A percentile compares a stretch with the other conserved stretches of the same genome.
Conservation (phyloP, 2,797 vertebrate species). For the Cygnus olor region DNA sequence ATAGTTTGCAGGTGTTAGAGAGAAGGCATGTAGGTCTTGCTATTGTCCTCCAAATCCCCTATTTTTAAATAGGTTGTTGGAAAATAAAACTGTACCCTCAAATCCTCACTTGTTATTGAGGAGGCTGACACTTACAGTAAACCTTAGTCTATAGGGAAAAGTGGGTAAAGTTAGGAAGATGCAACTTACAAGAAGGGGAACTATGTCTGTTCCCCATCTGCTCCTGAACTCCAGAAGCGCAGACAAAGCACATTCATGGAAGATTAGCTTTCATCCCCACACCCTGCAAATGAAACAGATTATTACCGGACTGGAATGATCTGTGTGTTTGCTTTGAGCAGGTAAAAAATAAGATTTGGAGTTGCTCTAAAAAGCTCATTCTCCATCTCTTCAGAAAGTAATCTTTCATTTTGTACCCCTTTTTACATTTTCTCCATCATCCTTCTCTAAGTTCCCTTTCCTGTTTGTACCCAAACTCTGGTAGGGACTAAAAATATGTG, state of each 20-base stretch:
- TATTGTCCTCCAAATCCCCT: not conserved
- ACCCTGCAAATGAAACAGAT: not conserved
- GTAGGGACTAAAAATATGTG: not conserved
- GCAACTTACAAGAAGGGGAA: not conserved
- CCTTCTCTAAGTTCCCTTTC: not conserved
- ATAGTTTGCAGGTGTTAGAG: not conserved
- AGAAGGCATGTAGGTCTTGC: not conserved
- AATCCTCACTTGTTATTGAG: not conserved
- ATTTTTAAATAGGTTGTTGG: not conserved
- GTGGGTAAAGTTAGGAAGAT: not conserved
- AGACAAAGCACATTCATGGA: not conserved
- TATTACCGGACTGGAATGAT: not conserved
- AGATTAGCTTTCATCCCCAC: not conserved
- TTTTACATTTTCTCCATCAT: not conserved
- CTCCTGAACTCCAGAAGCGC: not conserved
- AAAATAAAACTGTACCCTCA: not conserved
- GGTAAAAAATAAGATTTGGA: not conserved
- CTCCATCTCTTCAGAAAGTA: not conserved
- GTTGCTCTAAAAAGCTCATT: not conserved
- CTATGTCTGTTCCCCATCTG: not conserved
- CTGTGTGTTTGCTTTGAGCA: not conserved
- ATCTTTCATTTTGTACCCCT: not conserved
- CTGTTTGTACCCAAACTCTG: not conserved
- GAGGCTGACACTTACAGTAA: not conserved
- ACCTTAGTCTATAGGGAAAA: not conserved